Evolutionary conservation across 2,113 vertebrate species (phyloP), one percentile per base, ranked within the genome.

Genomic region (Calyptommatus sinebrachiatus): DNA sequence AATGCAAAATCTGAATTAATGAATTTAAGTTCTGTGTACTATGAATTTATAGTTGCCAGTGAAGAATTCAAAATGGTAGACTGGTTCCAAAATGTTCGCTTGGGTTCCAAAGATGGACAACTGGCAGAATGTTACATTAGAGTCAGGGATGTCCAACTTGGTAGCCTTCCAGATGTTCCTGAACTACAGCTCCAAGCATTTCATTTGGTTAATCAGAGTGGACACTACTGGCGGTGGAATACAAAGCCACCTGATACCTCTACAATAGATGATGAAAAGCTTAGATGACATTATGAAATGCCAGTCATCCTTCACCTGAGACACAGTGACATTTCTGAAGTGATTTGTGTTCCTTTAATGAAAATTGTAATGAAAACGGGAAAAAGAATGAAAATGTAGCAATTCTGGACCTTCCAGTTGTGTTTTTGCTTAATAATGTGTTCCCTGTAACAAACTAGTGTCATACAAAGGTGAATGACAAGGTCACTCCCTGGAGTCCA

Each of bases 321-420:
- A 53, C 21, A 74, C 63, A 74, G 46, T 68, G 63, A 22, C 20
- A 29, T 35, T 28, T 45, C 67, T 46, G 31, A 60, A 18, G 10
- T 35, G 14, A 35, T 62, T 48, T 63, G n/a, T 26, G 7, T n/a
- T 60, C 68, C 63, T 57, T 79, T 1, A 68, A 21, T 26, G n/a
- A 74, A 29, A 22, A 22, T 46, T 60, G 24, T 80, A 50, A 74
- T 29, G 29, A 68, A 80, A 60, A 3, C 79, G 60, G 63, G 31
- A 74, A 41, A 67, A 65, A 4, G 41, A 48, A 11, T n/a, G 35
- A 28, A 31, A 28, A 60, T 61, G 65, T 26, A 60, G 31, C 48
- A 66, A 57, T 80, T 72, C 71, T 80, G 70, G 41, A 35, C 22
- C 46, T 68, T 81, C 63, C 26, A 68, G 26, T 69, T 81, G 10